Evolutionary conservation across 2,113 vertebrate genomes (phyloP).

Genomic region (Rhombomys opimus): DNA sequence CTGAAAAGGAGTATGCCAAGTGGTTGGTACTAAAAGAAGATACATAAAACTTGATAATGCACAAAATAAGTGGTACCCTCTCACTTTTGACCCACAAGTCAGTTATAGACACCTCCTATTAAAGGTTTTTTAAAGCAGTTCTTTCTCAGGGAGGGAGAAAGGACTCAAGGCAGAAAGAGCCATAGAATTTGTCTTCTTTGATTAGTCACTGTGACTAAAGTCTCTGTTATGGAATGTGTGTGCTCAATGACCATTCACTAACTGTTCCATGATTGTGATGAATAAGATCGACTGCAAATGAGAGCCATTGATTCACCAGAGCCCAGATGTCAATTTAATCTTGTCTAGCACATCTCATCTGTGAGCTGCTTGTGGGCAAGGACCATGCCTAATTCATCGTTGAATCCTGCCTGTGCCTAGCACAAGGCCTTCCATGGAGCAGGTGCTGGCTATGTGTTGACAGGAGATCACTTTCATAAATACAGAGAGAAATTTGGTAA

Average conservation of each 20-base stretch:
- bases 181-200: conserved; percentile 46
- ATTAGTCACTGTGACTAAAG: conserved; percentile 46
- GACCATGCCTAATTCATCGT: not conserved
- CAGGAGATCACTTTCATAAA: not conserved
- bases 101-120: not conserved
- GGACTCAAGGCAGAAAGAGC: conserved; percentile 2
- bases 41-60: not conserved
- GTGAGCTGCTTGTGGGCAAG: conserved; percentile 21
- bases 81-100: not conserved
- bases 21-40: not conserved
- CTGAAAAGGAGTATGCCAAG: not conserved
- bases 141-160: conserved; percentile 9
- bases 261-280: not conserved
- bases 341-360: not conserved
- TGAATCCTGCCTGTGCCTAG: not conserved
- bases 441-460: conserved; percentile 2
- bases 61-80: not conserved
- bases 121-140: not conserved
- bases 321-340: not conserved
- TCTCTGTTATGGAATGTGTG: conserved; percentile 54
- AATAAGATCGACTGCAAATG: conserved; percentile 39
- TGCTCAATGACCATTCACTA: conserved; percentile 56
- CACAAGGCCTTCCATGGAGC: not conserved
- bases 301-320: conserved; percentile 23
- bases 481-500: not conserved